phyloP scores from a whole-genome alignment of 2,113 vertebrate genomes.

The Sus scrofa region T2T-Sscrofa CM000824.6:195557001-195557500 shows the following conservation, averaged over 20 bases:
- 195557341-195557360: constrained; percentile 43
- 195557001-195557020: not conserved
- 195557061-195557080: too few relatives aligned
- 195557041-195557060: too few relatives aligned
- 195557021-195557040: not conserved
- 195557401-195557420: constrained; percentile 55
- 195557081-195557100: too few relatives aligned
- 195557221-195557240: not conserved
- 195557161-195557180: too few relatives aligned
- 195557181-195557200: too few relatives aligned
- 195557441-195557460: constrained; percentile 69
- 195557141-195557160: too few relatives aligned
- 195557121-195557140: too few relatives aligned
- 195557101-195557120: too few relatives aligned
- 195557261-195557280: not conserved
- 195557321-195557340: not conserved
- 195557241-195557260: not conserved
- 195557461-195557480: constrained; percentile 42
- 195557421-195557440: constrained; percentile 52
- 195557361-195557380: constrained; percentile 34
- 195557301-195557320: not conserved
- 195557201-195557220: not conserved
- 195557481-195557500: constrained; percentile 58
- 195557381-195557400: constrained; percentile 53
- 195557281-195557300: not conserved